Conservation (phyloP, 2,113 vertebrate species). For the Zapornia atra region DNA sequence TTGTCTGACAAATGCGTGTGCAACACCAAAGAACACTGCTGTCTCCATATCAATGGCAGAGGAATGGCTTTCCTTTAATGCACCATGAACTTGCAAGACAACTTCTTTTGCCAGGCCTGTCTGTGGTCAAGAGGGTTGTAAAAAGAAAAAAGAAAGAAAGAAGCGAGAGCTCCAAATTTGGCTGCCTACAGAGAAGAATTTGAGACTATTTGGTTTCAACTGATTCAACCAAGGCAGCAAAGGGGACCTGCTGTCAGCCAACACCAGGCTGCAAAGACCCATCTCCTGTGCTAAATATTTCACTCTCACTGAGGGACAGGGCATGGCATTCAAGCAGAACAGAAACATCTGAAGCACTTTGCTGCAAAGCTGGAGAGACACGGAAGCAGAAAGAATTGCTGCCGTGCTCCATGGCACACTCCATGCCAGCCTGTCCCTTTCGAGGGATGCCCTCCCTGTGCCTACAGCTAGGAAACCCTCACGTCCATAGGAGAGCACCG, state of each 20-base stretch:
- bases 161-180: neutral
- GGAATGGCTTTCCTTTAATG: neutral
- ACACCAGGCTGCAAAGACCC: accelerated
- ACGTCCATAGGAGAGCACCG: neutral
- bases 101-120: neutral
- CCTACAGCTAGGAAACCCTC: neutral
- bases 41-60: neutral
- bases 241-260: neutral
- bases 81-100: neutral
- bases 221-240: neutral
- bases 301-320: accelerated
- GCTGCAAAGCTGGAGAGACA: neutral
- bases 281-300: accelerated
- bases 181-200: neutral
- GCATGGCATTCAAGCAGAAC: neutral
- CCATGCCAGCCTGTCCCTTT: accelerated
- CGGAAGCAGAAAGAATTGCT: neutral
- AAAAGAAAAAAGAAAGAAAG: neutral
- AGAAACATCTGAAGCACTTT: neutral
- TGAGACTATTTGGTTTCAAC: neutral
- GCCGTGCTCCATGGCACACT: accelerated
- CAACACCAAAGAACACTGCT: neutral
- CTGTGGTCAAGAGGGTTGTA: no score
- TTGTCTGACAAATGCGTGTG: neutral
- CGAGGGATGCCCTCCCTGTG: neutral